A percentile compares a stretch with the other conserved stretches of the same genome.
Conservation (phyloP, 2,888 invertebrate genomes). For the Petrolisthes manimaculis region DNA sequence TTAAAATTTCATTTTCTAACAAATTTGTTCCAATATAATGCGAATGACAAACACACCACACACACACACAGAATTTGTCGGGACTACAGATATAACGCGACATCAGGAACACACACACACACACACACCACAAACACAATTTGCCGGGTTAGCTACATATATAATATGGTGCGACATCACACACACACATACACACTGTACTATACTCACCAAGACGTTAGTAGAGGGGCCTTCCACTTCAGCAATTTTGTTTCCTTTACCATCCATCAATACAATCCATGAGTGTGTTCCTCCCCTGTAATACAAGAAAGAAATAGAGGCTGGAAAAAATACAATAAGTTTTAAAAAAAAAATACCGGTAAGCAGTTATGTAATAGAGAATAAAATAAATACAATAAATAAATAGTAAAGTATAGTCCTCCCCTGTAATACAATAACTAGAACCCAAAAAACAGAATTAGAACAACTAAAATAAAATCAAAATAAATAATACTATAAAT, state of each 20-base stretch:
- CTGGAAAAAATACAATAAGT: neutral
- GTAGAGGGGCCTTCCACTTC: slow-evolving; percentile 54
- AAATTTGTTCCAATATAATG: no score
- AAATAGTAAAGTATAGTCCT: neutral
- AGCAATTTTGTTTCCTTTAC: slow-evolving; percentile 44
- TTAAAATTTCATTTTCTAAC: no score
- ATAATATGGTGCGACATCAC: no score
- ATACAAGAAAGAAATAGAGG: neutral
- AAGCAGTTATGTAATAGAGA: neutral
- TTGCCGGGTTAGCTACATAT: no score
- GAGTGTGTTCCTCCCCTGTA: slow-evolving; percentile 61
- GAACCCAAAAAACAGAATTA: neutral
- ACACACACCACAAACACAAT: neutral
- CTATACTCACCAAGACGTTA: slow-evolving; percentile 58
- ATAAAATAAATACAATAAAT: neutral
- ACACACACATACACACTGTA: neutral
- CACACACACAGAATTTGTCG: neutral
- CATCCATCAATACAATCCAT: slow-evolving; percentile 55
- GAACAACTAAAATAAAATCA: neutral
- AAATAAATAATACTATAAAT: no score
- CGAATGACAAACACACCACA: neutral
- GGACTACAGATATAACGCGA: no score
- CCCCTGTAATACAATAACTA: neutral
- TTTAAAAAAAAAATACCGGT: neutral
- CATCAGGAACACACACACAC: neutral